Evolutionary conservation across 2,888 invertebrate species (phyloP).

Genomic region (Drepana falcataria): DNA sequence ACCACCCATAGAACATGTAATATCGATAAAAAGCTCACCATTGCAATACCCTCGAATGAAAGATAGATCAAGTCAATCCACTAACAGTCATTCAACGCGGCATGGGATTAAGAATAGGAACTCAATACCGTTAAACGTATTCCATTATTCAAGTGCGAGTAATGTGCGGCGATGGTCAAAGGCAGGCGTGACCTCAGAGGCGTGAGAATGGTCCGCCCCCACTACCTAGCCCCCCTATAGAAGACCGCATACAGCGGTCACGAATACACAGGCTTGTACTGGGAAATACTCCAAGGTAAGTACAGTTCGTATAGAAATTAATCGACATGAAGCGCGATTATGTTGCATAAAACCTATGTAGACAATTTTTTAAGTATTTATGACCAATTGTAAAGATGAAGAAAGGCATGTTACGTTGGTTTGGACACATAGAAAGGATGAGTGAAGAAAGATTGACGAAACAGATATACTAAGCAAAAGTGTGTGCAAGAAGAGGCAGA

Average conservation of each 20-base stretch:
- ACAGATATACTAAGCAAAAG: too few relatives aligned
- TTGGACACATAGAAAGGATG: too few relatives aligned
- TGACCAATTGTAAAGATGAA: too few relatives aligned
- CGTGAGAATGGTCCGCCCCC: constrained; percentile 59
- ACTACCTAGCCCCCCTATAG: constrained; percentile 22
- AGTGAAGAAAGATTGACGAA: too few relatives aligned
- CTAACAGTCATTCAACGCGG: background rate
- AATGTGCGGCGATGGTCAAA: constrained; percentile 66
- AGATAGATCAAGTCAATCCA: background rate
- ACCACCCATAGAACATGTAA: background rate
- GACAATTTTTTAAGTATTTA: too few relatives aligned
- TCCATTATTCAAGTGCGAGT: constrained; percentile 46
- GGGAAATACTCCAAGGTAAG: constrained; percentile 3
- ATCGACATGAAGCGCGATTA: too few relatives aligned
- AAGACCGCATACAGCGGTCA: constrained; percentile 35
- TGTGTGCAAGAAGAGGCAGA: too few relatives aligned
- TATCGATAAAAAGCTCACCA: background rate
- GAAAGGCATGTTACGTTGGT: too few relatives aligned
- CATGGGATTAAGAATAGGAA: constrained; percentile 32
- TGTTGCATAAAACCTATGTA: too few relatives aligned
- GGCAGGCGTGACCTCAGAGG: constrained; percentile 73
- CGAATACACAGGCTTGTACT: constrained; percentile 11
- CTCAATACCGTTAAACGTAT: constrained; percentile 54
- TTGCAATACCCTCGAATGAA: background rate
- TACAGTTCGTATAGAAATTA: background rate